Base-by-base conservation (phyloP, 2,888 invertebrate genomes). In the Sphaerophoria taeniata region DNA sequence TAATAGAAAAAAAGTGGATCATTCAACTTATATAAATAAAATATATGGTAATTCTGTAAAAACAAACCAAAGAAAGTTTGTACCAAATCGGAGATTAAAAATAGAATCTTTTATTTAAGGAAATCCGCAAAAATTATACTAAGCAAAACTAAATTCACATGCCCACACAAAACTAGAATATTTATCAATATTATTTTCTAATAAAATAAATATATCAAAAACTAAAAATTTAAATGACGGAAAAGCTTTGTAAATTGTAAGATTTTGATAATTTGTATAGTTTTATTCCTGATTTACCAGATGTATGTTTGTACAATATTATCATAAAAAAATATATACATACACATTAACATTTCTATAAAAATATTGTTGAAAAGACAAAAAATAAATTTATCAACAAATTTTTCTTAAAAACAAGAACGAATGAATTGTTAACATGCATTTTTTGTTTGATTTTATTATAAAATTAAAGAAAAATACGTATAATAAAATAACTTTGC, bases 161-260 rank as follows among this genome's bases (percentile, higher is more conserved):
- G 82, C 77, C 82, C 77, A 82, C 60, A 82, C 76, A 77, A 69
- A 73, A 70, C 63, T 82, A 69, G 61, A 82, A 77, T 69, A 82
- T 77, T 82, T 77, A 82, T 63, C 56, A 76, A 47, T 72, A 72
- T 61, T 72, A 75, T 74, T 70, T 80, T 34, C 60, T 65, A 63
- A 63, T 55, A 1, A 65, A 36, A 65, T 24, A 65, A 51, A 69
- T 53, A 76, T 75, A 82, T 77, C 69, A 76, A 73, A 82, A 49
- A 61, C 56, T 31, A 67, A 51, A 60, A 58, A 58, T 56, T 47
- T 72, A 53, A 76, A 60, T 61, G 67, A 76, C 39, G 61, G 72
- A 69, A 82, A 82, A 82, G 77, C 82, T 82, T 81, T 81, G 75
- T 81, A 76, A 82, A 61, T 43, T 51, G 4, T 69, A 77, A 69